Evolutionary conservation across 64 coral and sea anemone genomes (phyloP).

Genomic region (Actinia equina): DNA sequence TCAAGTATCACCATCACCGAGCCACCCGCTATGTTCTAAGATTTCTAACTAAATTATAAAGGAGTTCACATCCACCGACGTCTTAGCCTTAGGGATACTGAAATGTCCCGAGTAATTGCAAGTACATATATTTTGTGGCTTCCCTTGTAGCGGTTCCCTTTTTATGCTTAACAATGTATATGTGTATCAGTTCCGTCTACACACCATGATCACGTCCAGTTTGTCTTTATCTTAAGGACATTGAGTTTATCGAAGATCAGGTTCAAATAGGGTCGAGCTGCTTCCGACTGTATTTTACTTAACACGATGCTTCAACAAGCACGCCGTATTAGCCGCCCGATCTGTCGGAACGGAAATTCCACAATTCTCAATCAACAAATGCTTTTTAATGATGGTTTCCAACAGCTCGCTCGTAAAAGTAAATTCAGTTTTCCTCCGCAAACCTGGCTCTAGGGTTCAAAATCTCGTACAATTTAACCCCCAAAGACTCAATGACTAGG

Average conservation of each 20-base stretch:
- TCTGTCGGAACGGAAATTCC: slow-evolving; percentile 11
- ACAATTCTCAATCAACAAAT: not conserved
- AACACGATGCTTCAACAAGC: not conserved
- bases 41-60: not conserved
- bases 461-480: not conserved
- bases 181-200: not conserved
- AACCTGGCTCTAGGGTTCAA: not conserved
- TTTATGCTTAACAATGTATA: not conserved
- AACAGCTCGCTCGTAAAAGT: not conserved
- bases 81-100: not conserved
- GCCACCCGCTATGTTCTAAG: not conserved
- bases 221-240: not conserved
- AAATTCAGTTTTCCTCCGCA: not conserved
- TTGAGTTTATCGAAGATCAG: not conserved
- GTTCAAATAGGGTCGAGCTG: not conserved
- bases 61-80: not conserved
- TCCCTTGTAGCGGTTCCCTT: not conserved
- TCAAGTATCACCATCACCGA: not conserved
- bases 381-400: not conserved
- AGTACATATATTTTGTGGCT: slow-evolving; percentile 12
- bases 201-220: not conserved
- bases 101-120: not conserved
- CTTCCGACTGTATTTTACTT: not conserved
- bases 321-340: not conserved
- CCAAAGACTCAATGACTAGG: too few species aligned